These are phyloP conservation scores for Gambusia yucatana DNA, from an alignment of 2,797 vertebrate genomes.

Conservation along the genomic window DNA sequence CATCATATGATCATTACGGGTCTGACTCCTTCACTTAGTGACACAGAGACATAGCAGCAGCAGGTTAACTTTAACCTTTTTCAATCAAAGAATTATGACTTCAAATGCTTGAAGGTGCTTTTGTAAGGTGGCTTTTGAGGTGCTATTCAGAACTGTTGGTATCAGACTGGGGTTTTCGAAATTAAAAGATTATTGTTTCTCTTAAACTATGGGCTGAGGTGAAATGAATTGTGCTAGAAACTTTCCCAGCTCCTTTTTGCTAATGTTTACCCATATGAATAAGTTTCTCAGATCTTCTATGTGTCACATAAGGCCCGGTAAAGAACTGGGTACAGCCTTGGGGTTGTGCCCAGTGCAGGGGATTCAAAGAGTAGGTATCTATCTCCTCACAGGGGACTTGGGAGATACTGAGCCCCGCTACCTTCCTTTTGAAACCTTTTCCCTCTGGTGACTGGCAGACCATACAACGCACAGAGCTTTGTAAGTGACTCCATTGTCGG, in stretches of 20 bases:
- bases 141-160: constrained; percentile 15
- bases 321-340: constrained; percentile 69
- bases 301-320: constrained; percentile 60
- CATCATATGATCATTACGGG: not conserved
- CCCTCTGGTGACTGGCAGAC: constrained; percentile 83
- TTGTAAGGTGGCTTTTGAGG: not conserved
- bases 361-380: constrained; percentile 73
- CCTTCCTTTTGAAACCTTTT: constrained; percentile 83
- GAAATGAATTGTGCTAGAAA: constrained; percentile 45
- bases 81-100: not conserved
- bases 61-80: not conserved
- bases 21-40: not conserved
- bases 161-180: constrained; percentile 47
- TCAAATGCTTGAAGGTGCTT: not conserved
- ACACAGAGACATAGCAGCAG: not conserved
- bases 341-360: constrained; percentile 61
- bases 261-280: constrained; percentile 54
- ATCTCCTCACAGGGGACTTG: constrained; percentile 78
- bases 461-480: constrained; percentile 82
- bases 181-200: constrained; percentile 38
- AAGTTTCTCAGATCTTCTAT: constrained; percentile 44
- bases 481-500: constrained; percentile 97
- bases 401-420: constrained; percentile 78
- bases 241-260: constrained; percentile 41
- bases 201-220: constrained; percentile 37